Evolutionary conservation across 1,140 invertebrate genomes (phyloP), one percentile per base, ranked within the genome.

Genomic region (Onthophagus taurus): DNA sequence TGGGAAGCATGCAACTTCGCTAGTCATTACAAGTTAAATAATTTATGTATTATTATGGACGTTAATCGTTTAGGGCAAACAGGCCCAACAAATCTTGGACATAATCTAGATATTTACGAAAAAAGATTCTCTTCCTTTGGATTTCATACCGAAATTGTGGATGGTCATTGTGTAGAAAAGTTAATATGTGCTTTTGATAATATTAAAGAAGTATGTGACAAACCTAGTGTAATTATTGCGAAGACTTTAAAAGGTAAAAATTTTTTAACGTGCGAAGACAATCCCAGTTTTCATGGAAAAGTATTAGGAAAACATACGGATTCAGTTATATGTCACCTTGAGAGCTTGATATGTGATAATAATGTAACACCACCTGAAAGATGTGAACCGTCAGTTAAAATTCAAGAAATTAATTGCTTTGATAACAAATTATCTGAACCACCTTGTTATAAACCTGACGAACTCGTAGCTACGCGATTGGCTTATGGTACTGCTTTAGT

Each of bases 1-100:
- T 99, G 96, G 96, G 96, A 99, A 71, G 94, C 94, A 0, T 69
- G 98, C 29, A 79, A 92, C 55, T 99, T 99, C 70, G 88, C 92
- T 29, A 85, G 86, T 35, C 76, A 85, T 61, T 98, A 99, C 68
- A 90, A 95, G 44, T 75, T 99, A 19, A 92, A 98, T 66, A 99
- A 99, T 71, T 71, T 99, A 3, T 90, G 91, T 36, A 90, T 91
- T 12, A 91, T 99, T 58, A 90, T 99, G 60, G 97, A 99, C 64
- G 78, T 98, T 9, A 99, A 99, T 67, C 78, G 96, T 36, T 74
- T 99, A 19, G 97, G 97, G 12, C 96, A 99, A 69, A 95, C 90
- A 44, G 90, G 97, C 58, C 77, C 90, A 4, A 97, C 97, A 4
- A 79, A 85, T 18, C 73, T 99, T 39, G 87, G 90, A 55, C 95